A percentile compares a stretch with the other conserved stretches of the same genome.
Evolutionary conservation across 2,113 vertebrate species (phyloP).

Genomic region (Tylochromis polylepis): DNA sequence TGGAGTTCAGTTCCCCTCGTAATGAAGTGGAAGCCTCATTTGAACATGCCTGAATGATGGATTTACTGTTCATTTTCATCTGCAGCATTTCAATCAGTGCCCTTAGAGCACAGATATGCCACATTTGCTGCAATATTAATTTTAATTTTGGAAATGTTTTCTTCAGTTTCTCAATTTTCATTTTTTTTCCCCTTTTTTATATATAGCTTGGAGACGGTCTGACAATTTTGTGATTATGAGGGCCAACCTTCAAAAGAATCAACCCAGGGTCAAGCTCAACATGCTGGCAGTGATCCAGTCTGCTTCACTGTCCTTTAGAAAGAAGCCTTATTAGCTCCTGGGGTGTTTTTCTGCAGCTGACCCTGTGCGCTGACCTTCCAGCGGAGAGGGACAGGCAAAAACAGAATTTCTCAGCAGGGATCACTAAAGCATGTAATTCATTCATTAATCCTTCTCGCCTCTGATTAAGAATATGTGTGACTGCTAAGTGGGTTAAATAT

Average conservation of each 20-base stretch:
- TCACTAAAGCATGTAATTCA: conserved; percentile 61
- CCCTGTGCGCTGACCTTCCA: conserved; percentile 51
- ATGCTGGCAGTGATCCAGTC: neutral
- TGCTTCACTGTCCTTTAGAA: conserved; percentile 3
- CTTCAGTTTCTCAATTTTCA: neutral
- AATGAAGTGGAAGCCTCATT: conserved; percentile 11
- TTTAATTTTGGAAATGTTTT: neutral
- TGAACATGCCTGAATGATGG: neutral
- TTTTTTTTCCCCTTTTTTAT: neutral
- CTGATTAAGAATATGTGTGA: conserved; percentile 41
- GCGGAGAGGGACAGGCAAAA: conserved; percentile 13
- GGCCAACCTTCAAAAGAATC: neutral
- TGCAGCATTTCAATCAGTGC: neutral
- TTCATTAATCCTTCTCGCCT: conserved; percentile 46
- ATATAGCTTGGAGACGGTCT: neutral
- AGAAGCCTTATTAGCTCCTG: conserved; percentile 24
- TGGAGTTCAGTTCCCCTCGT: neutral
- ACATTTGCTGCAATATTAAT: neutral
- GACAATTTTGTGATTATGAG: neutral
- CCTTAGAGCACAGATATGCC: neutral
- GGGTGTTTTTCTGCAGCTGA: conserved; percentile 29
- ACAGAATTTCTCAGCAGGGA: conserved; percentile 44
- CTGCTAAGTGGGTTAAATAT: conserved; percentile 36
- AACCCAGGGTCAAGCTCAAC: neutral
- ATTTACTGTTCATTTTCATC: neutral